Conservation (phyloP, 2,797 vertebrate species). For the Pyrocephalus nanus region DNA sequence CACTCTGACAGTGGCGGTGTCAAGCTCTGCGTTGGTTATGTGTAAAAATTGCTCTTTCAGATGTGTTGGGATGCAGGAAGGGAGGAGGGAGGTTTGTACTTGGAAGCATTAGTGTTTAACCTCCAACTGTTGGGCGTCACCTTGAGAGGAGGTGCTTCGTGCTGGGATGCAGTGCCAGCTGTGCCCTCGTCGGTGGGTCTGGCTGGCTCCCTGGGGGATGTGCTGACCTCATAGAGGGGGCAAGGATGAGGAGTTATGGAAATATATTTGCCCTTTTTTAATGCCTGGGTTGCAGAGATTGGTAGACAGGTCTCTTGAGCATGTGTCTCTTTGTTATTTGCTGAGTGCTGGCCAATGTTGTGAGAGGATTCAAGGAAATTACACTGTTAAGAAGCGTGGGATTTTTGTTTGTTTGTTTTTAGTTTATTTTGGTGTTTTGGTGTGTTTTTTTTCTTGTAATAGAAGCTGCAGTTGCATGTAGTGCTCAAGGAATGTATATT, state of each 20-base stretch:
- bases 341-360: background rate
- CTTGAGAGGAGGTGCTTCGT: background rate
- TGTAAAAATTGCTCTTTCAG: background rate
- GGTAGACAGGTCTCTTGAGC: background rate
- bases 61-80: accelerated
- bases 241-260: background rate
- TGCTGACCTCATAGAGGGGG: background rate
- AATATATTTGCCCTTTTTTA: background rate
- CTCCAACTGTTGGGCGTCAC: accelerated
- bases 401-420: background rate
- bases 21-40: background rate
- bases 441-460: background rate
- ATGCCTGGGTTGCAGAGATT: background rate
- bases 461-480: background rate
- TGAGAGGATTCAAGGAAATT: background rate
- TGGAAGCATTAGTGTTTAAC: background rate
- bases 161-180: accelerated
- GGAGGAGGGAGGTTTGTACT: background rate
- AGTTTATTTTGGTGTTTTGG: background rate
- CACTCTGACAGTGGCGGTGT: background rate
- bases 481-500: background rate
- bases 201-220: background rate
- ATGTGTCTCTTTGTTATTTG: background rate
- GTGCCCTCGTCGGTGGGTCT: accelerated
- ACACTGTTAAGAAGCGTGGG: background rate